phyloP scores from a whole-genome alignment of 2,888 invertebrate species.

The Pammene fasciana region DNA sequence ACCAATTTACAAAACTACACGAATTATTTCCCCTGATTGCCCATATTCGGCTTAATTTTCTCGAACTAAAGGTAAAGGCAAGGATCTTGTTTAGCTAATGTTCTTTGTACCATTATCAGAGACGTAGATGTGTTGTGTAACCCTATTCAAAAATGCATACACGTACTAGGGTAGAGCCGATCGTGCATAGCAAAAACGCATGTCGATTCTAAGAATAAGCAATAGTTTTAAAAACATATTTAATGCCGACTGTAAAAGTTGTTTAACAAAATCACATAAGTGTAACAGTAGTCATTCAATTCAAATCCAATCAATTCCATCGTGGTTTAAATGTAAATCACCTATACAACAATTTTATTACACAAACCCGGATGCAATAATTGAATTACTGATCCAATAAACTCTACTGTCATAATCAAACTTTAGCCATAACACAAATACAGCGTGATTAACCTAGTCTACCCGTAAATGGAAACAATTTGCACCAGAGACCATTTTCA shows the following conservation, averaged over 20 bases:
- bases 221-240: background rate
- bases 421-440: slow-evolving; percentile 21
- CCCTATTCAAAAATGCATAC: too few relatives aligned
- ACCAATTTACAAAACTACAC: too few relatives aligned
- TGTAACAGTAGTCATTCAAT: background rate
- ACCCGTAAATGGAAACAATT: slow-evolving; percentile 22
- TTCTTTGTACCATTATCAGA: too few relatives aligned
- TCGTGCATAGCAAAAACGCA: too few relatives aligned
- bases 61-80: too few relatives aligned
- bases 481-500: slow-evolving; percentile 17
- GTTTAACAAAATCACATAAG: background rate
- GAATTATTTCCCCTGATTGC: too few relatives aligned
- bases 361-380: background rate
- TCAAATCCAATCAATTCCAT: background rate
- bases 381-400: slow-evolving; percentile 1
- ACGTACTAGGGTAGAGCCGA: too few relatives aligned
- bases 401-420: slow-evolving; percentile 4
- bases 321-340: background rate
- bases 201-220: too few relatives aligned
- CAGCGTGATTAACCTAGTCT: slow-evolving; percentile 28
- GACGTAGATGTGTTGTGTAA: too few relatives aligned
- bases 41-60: too few relatives aligned
- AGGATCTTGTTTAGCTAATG: too few relatives aligned
- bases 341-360: background rate
- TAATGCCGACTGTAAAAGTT: background rate